Conservation (phyloP, 2,113 vertebrate genomes). For the Halcyon senegalensis region DNA sequence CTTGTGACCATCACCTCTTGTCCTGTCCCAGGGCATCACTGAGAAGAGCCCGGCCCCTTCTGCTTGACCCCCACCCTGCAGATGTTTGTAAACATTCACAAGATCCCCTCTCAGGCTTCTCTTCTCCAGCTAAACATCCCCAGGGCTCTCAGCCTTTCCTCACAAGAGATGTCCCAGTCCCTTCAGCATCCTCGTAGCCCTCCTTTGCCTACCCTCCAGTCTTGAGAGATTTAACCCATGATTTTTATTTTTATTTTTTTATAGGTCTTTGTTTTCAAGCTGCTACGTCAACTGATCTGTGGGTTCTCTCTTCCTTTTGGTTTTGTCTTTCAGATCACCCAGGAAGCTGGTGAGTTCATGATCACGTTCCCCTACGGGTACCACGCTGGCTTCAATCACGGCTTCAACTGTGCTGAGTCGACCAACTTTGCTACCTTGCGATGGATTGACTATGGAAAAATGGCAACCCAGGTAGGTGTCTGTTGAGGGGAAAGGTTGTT, state of each 20-base stretch:
- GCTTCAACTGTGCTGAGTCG: constrained; percentile 98
- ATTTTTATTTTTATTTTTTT: not conserved
- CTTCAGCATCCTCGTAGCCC: too few relatives aligned
- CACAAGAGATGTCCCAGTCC: too few relatives aligned
- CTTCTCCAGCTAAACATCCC: too few relatives aligned
- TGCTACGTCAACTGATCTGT: not conserved
- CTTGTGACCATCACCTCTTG: too few relatives aligned
- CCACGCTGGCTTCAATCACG: constrained; percentile 97
- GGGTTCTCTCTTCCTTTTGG: not conserved
- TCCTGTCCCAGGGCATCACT: too few relatives aligned
- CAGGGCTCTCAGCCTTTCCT: too few relatives aligned
- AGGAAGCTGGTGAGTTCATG: constrained; percentile 97
- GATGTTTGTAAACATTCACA: too few relatives aligned
- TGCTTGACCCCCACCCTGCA: too few relatives aligned
- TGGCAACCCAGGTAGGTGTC: constrained; percentile 88
- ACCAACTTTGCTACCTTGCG: constrained; percentile 96
- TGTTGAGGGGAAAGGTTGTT: not conserved
- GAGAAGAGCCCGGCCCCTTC: too few relatives aligned
- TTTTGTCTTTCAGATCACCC: constrained; percentile 84
- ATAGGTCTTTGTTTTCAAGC: not conserved
- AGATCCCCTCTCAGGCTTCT: too few relatives aligned
- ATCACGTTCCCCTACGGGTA: constrained; percentile 96
- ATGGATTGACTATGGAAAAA: constrained; percentile 97
- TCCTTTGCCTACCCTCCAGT: not conserved
- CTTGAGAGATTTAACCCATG: not conserved